Percentiles rank a stretch among this genome's conserved stretches.
Conservation (phyloP, 2,797 vertebrate genomes). For the Scarus forsteni region DNA sequence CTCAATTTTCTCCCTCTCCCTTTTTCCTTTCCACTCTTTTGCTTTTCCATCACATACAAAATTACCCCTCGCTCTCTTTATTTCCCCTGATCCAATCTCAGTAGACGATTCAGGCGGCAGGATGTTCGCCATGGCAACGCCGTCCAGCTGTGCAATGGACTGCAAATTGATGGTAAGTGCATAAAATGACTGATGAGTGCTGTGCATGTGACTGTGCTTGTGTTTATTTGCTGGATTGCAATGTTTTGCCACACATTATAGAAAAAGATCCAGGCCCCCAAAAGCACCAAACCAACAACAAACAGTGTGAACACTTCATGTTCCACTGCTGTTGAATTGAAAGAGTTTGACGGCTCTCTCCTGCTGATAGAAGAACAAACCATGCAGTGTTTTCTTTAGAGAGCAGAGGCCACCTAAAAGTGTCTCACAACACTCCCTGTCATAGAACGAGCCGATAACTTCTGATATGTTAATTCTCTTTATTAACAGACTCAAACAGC, state of each 20-base stretch:
- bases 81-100: constrained; percentile 47
- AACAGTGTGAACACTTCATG: constrained; percentile 1
- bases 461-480: no score
- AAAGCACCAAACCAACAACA: constrained; percentile 1
- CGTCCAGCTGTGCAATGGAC: constrained; percentile 95
- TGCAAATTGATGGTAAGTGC: constrained; percentile 92
- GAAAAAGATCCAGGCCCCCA: constrained; percentile 2
- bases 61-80: constrained; percentile 27
- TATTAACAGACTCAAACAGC: no score
- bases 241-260: constrained; percentile 2
- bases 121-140: constrained; percentile 97
- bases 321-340: constrained; percentile 6
- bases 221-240: background rate
- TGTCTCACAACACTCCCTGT: no score
- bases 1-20: constrained; percentile 17
- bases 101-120: constrained; percentile 95
- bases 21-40: constrained; percentile 17
- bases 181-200: constrained; percentile 39
- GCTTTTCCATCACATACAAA: constrained; percentile 45
- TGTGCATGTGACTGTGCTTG: constrained; percentile 14
- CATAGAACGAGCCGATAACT: no score
- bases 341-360: constrained; percentile 5
- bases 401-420: no score
- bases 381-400: constrained; percentile 13
- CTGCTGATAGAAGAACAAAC: constrained; percentile 1